Percentiles rank a stretch among this genome's conserved stretches.
Conservation (phyloP, 2,888 invertebrate species). For the Perdita meconis region DNA sequence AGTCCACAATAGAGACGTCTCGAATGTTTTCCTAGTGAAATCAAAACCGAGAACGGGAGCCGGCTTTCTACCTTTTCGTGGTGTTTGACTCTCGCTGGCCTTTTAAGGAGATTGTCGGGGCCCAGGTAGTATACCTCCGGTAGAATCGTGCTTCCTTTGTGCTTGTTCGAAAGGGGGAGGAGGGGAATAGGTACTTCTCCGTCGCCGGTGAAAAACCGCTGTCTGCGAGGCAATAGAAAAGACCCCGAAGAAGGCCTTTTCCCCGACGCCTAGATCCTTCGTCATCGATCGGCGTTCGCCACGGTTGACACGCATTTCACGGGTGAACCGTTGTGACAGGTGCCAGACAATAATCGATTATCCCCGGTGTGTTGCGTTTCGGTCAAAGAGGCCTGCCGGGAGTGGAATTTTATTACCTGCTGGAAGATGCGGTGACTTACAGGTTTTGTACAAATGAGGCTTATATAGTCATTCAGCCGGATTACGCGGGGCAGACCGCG, state of each 20-base stretch:
- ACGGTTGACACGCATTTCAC: constrained; percentile 55
- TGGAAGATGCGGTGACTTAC: constrained; percentile 8
- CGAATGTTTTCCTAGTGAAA: constrained; percentile 47
- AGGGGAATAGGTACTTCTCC: too few species aligned
- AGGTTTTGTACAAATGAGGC: constrained; percentile 18
- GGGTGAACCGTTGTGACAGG: constrained; percentile 42
- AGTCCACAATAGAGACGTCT: constrained; percentile 17
- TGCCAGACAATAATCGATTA: constrained; percentile 51
- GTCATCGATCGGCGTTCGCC: constrained; percentile 43
- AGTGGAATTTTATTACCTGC: constrained; percentile 14
- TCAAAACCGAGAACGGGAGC: constrained; percentile 44
- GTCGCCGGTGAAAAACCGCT: constrained; percentile 44
- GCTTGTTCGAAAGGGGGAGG: too few species aligned
- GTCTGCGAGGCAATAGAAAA: constrained; percentile 48
- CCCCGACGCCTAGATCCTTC: constrained; percentile 42
- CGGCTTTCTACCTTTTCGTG: constrained; percentile 38
- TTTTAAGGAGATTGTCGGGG: constrained; percentile 65
- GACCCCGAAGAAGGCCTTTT: constrained; percentile 10
- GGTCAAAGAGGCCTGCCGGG: constrained; percentile 2
- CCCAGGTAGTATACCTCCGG: constrained; percentile 38
- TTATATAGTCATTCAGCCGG: constrained; percentile 1
- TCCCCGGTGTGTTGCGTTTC: background rate
- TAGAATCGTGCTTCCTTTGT: constrained; percentile 57
- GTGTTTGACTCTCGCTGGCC: constrained; percentile 57
- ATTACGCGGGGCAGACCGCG: background rate